These are phyloP conservation scores for Drosophila melanosoma DNA, from an alignment of 2,888 invertebrate species.

Conservation along the genomic window DNA sequence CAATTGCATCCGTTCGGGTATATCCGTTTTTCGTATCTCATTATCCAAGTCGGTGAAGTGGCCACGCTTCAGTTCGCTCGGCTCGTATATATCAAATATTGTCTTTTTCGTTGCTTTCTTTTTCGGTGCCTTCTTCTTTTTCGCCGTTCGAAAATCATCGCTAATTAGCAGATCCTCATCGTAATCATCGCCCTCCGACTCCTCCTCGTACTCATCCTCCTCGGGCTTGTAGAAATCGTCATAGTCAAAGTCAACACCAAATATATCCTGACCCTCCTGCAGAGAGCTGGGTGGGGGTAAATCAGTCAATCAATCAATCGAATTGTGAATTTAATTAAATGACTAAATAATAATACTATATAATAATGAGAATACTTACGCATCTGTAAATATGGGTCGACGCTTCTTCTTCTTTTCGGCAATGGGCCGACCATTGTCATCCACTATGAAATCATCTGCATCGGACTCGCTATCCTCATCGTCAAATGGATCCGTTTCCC, in stretches of 20 bases:
- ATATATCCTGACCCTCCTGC: constrained; percentile 99
- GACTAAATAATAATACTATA: not conserved
- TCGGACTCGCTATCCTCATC: constrained; percentile 94
- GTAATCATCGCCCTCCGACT: constrained; percentile 92
- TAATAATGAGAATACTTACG: constrained; percentile 87
- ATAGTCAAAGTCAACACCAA: constrained; percentile 99
- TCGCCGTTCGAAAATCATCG: constrained; percentile 87
- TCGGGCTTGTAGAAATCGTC: constrained; percentile 95
- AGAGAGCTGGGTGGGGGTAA: constrained; percentile 88
- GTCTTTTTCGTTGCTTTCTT: constrained; percentile 93
- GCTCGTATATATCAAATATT: constrained; percentile 98
- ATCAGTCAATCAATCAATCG: constrained; percentile 7
- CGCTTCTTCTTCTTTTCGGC: constrained; percentile 92
- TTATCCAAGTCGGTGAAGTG: constrained; percentile 98
- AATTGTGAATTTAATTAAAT: not conserved
- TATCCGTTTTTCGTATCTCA: constrained; percentile 94
- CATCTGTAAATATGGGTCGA: constrained; percentile 93
- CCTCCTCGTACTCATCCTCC: constrained; percentile 91
- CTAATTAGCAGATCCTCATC: constrained; percentile 89
- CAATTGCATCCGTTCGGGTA: constrained; percentile 96
- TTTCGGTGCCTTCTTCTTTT: constrained; percentile 90
- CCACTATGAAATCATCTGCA: constrained; percentile 98
- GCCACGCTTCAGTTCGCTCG: constrained; percentile 97
- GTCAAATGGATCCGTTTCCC: constrained; percentile 86
- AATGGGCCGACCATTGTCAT: constrained; percentile 96